Percentiles rank a stretch among this genome's conserved stretches.
phyloP scores from a whole-genome alignment of 2,113 vertebrate genomes.

The Clarias magur region DNA sequence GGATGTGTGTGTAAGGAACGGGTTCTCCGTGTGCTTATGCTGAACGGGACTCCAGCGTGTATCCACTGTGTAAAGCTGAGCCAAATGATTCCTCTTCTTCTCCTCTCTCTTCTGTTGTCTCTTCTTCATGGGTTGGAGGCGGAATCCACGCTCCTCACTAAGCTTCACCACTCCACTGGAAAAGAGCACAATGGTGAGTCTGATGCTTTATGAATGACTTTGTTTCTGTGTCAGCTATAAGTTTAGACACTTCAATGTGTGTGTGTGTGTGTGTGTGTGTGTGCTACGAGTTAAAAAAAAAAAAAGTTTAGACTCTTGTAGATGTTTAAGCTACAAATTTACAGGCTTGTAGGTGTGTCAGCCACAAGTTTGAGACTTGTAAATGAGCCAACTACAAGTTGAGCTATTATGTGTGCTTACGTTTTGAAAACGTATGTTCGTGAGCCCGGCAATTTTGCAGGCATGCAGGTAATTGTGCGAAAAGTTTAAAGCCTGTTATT shows the following conservation, averaged over 20 bases:
- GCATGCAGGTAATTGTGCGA: neutral
- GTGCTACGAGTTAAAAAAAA: neutral
- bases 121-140: slow-evolving; percentile 83
- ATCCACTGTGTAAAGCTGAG: slow-evolving; percentile 70
- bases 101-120: slow-evolving; percentile 87
- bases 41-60: slow-evolving; percentile 76
- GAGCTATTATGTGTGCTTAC: neutral
- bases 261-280: too few species aligned
- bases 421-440: neutral
- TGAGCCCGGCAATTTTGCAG: neutral
- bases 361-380: too few species aligned
- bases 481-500: neutral
- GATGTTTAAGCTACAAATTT: neutral
- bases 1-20: slow-evolving; percentile 33
- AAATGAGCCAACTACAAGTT: neutral
- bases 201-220: neutral
- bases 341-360: neutral
- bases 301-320: neutral
- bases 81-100: slow-evolving; percentile 94
- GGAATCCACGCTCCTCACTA: slow-evolving; percentile 86
- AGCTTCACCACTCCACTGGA: slow-evolving; percentile 81
- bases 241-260: neutral
- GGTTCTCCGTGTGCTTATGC: slow-evolving; percentile 62
- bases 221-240: neutral
- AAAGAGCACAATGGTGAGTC: slow-evolving; percentile 96